phyloP scores from a whole-genome alignment of 2,888 invertebrate genomes.

The Bimastos eiseni region DNA sequence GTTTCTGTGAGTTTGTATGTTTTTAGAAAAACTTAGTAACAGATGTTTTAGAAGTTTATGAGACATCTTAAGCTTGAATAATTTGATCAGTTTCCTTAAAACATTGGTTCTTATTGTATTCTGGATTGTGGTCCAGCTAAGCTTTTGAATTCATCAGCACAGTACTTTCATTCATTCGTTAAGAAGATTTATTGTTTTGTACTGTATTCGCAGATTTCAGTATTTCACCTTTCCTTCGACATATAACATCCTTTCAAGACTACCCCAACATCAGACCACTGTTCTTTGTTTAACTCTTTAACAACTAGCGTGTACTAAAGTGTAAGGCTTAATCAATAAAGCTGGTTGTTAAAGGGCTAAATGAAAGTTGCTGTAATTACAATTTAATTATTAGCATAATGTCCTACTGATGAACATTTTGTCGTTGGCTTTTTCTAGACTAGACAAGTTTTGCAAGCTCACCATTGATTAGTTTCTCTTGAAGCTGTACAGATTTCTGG shows the following conservation, averaged over 20 bases:
- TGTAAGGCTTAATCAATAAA: too few species aligned
- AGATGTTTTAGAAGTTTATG: not conserved
- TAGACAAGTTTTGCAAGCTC: not conserved
- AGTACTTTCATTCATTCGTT: too few species aligned
- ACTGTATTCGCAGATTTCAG: too few species aligned
- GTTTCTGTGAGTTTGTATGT: slow-evolving; percentile 7
- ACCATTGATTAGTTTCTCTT: not conserved
- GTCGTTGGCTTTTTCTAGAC: not conserved
- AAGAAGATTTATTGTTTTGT: too few species aligned
- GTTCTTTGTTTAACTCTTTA: too few species aligned
- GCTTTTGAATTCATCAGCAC: not conserved
- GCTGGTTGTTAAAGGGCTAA: too few species aligned
- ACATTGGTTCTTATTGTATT: not conserved
- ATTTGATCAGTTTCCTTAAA: not conserved
- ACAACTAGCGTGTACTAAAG: too few species aligned
- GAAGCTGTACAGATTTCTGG: not conserved
- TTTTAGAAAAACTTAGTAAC: not conserved
- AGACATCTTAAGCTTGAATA: not conserved
- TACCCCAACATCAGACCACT: too few species aligned
- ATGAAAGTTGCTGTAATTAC: too few species aligned
- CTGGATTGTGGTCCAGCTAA: not conserved
- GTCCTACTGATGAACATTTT: not conserved
- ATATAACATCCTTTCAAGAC: too few species aligned
- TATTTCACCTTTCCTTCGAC: too few species aligned
- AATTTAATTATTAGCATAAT: too few species aligned